phyloP scores from a whole-genome alignment of 2,888 invertebrate genomes.

The Latrodectus hesperus region DNA sequence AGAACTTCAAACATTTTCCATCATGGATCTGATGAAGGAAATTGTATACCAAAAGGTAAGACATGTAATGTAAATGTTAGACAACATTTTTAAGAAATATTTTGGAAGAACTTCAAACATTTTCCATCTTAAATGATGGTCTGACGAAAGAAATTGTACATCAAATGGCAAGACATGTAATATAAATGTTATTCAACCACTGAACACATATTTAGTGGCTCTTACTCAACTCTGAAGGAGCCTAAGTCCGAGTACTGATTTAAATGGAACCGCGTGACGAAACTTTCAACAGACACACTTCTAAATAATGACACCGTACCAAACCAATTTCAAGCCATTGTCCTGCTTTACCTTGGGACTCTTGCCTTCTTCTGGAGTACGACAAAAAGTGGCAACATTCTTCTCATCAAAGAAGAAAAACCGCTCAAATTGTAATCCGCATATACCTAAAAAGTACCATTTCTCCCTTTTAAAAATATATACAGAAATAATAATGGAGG shows the following conservation, averaged over 20 bases:
- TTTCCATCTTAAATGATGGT: too few species aligned
- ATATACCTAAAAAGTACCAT: not conserved
- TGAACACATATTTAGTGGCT: too few species aligned
- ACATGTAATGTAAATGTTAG: too few species aligned
- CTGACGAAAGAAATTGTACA: too few species aligned
- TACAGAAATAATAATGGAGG: not conserved
- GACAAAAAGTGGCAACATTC: not conserved
- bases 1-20: too few species aligned
- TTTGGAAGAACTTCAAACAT: too few species aligned
- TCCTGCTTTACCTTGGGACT: not conserved
- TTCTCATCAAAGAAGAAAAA: not conserved
- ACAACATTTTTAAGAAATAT: too few species aligned
- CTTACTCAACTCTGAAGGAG: not conserved
- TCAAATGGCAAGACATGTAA: too few species aligned
- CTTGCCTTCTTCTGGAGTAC: not conserved
- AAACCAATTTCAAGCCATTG: conserved; percentile 39
- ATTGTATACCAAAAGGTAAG: too few species aligned
- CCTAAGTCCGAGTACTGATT: not conserved
- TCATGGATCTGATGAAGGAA: too few species aligned
- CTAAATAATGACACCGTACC: conserved; percentile 18
- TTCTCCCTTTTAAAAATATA: not conserved
- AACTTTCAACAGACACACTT: conserved; percentile 25
- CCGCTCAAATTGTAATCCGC: not conserved
- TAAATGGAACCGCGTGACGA: not conserved
- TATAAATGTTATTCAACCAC: too few species aligned